These are phyloP conservation scores for Pseudomyrmex cubaensis DNA, from an alignment of 1,140 invertebrate genomes.

Conservation along the genomic window DNA sequence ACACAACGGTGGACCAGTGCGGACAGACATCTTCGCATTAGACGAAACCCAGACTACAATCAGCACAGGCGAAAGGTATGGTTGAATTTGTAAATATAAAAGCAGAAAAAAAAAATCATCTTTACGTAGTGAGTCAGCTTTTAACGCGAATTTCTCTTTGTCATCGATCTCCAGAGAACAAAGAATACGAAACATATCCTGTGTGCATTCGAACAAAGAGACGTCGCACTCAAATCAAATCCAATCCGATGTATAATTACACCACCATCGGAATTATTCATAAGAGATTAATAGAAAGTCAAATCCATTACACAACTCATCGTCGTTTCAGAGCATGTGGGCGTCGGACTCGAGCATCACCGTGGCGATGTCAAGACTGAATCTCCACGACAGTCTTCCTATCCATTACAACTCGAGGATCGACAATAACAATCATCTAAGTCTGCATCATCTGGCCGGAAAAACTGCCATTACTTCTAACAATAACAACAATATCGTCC, in stretches of 20 bases:
- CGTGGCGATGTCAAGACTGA: slow-evolving; percentile 81
- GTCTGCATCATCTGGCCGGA: slow-evolving; percentile 53
- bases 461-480: slow-evolving; percentile 58
- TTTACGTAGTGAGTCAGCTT: too few species aligned
- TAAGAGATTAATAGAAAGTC: slow-evolving; percentile 71
- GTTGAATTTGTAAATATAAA: neutral
- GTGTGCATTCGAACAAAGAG: slow-evolving; percentile 23
- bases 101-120: too few species aligned
- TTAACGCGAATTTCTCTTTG: neutral
- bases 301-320: slow-evolving; percentile 65
- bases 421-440: slow-evolving; percentile 68
- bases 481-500: slow-evolving; percentile 64
- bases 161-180: neutral
- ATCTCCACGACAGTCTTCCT: slow-evolving; percentile 75
- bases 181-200: neutral
- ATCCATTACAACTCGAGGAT: slow-evolving; percentile 67
- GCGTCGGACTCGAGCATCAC: slow-evolving; percentile 83
- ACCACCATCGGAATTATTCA: slow-evolving; percentile 62
- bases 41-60: slow-evolving; percentile 91
- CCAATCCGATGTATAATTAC: slow-evolving; percentile 56
- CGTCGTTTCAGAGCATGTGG: slow-evolving; percentile 82
- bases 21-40: slow-evolving; percentile 91
- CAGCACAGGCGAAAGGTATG: slow-evolving; percentile 87
- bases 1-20: slow-evolving; percentile 90
- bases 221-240: slow-evolving; percentile 23